Evolutionary conservation across 2,888 invertebrate species (phyloP).

Genomic region (Protonemura montana): DNA sequence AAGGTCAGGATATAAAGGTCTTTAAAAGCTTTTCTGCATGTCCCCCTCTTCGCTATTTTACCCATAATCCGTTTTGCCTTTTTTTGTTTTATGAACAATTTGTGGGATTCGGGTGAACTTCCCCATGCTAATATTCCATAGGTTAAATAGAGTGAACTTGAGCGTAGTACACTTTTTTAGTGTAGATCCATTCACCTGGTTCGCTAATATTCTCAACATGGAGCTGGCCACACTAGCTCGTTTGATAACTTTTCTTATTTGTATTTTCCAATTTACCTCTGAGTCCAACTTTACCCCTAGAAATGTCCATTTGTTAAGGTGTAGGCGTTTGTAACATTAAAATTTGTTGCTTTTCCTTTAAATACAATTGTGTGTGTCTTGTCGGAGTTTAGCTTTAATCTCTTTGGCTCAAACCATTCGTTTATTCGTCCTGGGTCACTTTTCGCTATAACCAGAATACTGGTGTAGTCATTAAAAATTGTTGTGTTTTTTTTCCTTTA

Average conservation of each 20-base stretch:
- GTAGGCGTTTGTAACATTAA: background rate
- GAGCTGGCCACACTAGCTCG: background rate
- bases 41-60: background rate
- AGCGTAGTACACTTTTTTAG: too few species aligned
- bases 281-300: too few species aligned
- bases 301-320: background rate
- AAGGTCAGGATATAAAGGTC: background rate
- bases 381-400: background rate
- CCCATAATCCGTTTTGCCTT: background rate
- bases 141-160: too few species aligned
- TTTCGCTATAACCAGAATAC: background rate
- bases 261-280: background rate
- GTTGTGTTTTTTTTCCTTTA: background rate
- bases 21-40: background rate
- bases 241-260: background rate
- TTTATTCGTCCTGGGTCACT: background rate
- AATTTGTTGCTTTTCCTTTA: background rate
- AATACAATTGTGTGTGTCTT: background rate
- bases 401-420: background rate
- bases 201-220: background rate
- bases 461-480: background rate
- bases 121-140: background rate
- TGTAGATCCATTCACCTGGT: background rate
- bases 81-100: background rate
- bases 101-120: background rate